These are phyloP conservation scores for Hylaea fasciaria DNA, from an alignment of 2,888 invertebrate species.

Conservation along the genomic window DNA sequence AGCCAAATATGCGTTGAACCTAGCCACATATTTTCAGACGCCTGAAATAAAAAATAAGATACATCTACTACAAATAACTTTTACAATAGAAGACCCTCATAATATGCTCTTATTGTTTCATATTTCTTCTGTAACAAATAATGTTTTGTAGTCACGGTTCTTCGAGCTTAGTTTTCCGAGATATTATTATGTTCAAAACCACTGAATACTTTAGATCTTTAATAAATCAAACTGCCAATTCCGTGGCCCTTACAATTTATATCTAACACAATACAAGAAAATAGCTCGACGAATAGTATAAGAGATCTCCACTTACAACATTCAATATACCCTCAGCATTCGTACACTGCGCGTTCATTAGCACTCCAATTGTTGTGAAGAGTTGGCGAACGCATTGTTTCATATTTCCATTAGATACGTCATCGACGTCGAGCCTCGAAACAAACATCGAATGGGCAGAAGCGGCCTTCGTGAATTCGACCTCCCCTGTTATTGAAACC, in stretches of 20 bases:
- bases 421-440: constrained; percentile 31
- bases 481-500: constrained; percentile 41
- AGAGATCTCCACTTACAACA: constrained; percentile 51
- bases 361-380: constrained; percentile 42
- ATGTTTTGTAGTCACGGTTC: too few species aligned
- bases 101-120: too few species aligned
- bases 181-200: too few species aligned
- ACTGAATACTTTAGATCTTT: too few species aligned
- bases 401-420: constrained; percentile 21
- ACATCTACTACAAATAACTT: not conserved
- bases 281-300: too few species aligned
- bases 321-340: constrained; percentile 45
- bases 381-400: constrained; percentile 41
- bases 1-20: constrained; percentile 62
- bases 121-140: too few species aligned
- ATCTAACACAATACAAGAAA: too few species aligned
- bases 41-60: constrained; percentile 51
- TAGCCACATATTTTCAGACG: constrained; percentile 56
- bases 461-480: constrained; percentile 44
- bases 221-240: too few species aligned
- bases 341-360: constrained; percentile 47
- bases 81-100: too few species aligned
- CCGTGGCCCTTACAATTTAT: too few species aligned
- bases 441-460: constrained; percentile 38
- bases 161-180: too few species aligned